Conservation (phyloP, 1,140 invertebrate genomes). For the Cataglyphis hispanica region DNA sequence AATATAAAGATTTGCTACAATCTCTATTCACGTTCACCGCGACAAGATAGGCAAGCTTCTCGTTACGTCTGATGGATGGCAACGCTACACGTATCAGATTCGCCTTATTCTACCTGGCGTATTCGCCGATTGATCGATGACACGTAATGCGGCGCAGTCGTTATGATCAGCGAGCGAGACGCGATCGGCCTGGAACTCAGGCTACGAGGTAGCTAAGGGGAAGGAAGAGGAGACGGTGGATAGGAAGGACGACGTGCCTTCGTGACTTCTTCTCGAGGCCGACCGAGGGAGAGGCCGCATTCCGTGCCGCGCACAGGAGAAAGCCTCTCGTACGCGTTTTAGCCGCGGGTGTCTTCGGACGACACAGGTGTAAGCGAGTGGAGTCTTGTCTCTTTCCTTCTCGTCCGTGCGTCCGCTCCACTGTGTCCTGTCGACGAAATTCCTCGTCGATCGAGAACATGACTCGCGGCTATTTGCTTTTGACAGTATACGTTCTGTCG, state of each 20-base stretch:
- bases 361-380: neutral
- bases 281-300: constrained; percentile 75
- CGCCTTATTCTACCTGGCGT: neutral
- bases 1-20: neutral
- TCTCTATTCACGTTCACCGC: constrained; percentile 7
- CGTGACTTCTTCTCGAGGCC: constrained; percentile 47
- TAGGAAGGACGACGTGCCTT: constrained; percentile 72
- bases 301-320: constrained; percentile 76
- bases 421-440: constrained; percentile 22
- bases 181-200: neutral
- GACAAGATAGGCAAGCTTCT: neutral
- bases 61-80: constrained; percentile 41
- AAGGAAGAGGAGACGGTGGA: constrained; percentile 39
- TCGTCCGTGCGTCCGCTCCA: neutral
- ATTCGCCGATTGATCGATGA: constrained; percentile 57
- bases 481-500: too few species aligned
- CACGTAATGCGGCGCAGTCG: constrained; percentile 26
- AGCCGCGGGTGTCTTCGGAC: constrained; percentile 54
- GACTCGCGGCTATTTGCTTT: neutral
- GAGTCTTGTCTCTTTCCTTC: neutral
- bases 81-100: neutral
- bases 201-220: neutral
- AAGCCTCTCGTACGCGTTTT: constrained; percentile 77
- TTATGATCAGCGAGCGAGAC: constrained; percentile 15
- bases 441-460: constrained; percentile 9